phyloP scores from a whole-genome alignment of 2,113 vertebrate genomes.

The Nyctibius bracteatus region DNA sequence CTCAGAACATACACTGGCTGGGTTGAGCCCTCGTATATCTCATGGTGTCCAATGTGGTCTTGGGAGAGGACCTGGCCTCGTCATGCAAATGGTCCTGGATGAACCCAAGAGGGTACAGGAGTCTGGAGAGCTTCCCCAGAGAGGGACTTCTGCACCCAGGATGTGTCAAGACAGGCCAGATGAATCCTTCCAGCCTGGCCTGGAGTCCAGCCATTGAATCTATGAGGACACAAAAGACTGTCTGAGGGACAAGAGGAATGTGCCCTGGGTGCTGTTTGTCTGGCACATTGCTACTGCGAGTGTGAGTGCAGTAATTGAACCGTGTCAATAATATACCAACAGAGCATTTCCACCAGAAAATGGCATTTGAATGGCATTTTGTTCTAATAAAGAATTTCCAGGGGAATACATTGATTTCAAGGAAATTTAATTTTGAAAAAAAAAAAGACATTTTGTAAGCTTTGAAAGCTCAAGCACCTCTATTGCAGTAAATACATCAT shows the following conservation, averaged over 20 bases:
- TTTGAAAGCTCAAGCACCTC: constrained; percentile 1
- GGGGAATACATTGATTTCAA: constrained; percentile 47
- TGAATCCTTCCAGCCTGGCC: not conserved
- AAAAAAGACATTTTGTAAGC: constrained; percentile 10
- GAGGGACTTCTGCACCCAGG: not conserved
- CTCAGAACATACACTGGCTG: not conserved
- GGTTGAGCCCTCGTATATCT: rapidly evolving
- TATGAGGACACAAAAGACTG: not conserved
- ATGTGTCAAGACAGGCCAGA: not conserved
- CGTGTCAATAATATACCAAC: not conserved
- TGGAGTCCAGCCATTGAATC: not conserved
- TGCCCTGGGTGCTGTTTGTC: not conserved
- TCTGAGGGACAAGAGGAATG: not conserved
- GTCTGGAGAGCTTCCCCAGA: not conserved
- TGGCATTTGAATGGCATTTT: constrained; percentile 13
- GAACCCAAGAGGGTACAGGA: not conserved
- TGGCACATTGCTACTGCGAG: not conserved
- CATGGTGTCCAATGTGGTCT: rapidly evolving
- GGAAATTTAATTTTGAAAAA: constrained; percentile 40
- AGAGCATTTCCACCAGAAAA: constrained; percentile 33
- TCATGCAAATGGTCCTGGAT: rapidly evolving
- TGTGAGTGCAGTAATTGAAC: not conserved
- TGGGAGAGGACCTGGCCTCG: not conserved
- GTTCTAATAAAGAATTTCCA: constrained; percentile 35
- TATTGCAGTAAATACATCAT: not conserved